A percentile compares a stretch with the other conserved stretches of the same genome.
Conservation (phyloP, 2,888 invertebrate species). For the Tolmerus cingulatus region DNA sequence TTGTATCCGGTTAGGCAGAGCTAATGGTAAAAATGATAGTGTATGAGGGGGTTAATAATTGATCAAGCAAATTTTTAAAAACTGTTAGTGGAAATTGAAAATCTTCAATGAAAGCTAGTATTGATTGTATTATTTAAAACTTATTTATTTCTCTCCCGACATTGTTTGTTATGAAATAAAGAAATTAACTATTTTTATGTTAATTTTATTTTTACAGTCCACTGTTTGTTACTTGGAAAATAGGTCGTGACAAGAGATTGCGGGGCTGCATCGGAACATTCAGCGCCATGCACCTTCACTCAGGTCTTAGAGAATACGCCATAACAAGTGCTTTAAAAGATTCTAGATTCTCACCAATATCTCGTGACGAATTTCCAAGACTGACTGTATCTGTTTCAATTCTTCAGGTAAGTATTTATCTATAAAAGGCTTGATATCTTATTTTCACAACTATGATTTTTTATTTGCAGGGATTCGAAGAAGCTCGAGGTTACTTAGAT, state of each 20-base stretch:
- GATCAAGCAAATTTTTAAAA: no score
- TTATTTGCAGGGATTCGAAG: slow-evolving; percentile 80
- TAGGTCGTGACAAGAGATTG: slow-evolving; percentile 92
- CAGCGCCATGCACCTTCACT: slow-evolving; percentile 93
- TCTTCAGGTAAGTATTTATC: slow-evolving; percentile 69
- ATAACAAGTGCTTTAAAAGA: slow-evolving; percentile 98
- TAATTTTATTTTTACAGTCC: slow-evolving; percentile 71
- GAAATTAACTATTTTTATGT: neutral
- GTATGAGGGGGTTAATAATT: no score
- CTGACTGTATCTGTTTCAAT: slow-evolving; percentile 96
- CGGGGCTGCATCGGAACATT: slow-evolving; percentile 99
- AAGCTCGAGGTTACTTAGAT: slow-evolving; percentile 92
- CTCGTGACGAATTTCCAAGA: slow-evolving; percentile 90
- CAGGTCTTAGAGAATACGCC: slow-evolving; percentile 94
- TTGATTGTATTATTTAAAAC: no score
- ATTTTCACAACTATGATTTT: neutral
- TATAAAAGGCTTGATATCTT: neutral
- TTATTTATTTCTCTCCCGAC: neutral
- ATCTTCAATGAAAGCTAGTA: neutral
- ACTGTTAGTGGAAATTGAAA: no score
- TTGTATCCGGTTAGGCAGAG: no score
- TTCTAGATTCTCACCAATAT: slow-evolving; percentile 94
- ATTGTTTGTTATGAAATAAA: neutral
- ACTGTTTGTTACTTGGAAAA: slow-evolving; percentile 99
- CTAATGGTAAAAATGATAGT: no score